Conservation (phyloP, 1,140 invertebrate genomes). For the Leucophenga varia region DNA sequence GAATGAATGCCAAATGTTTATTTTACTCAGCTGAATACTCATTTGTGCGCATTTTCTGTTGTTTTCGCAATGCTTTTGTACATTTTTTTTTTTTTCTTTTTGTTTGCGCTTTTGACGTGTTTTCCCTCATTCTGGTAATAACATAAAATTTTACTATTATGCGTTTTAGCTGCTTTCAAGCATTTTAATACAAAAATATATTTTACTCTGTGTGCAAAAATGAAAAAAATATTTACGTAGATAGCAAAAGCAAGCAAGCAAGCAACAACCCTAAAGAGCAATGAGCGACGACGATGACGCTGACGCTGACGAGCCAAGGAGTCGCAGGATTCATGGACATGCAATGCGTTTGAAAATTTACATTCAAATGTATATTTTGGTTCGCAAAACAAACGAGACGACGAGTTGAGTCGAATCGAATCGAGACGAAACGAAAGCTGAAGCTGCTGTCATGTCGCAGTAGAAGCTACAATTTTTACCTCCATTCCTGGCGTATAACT, state of each 20-base stretch:
- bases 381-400: too few species aligned
- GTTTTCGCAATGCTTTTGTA: too few species aligned
- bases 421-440: conserved; percentile 39
- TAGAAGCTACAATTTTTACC: too few species aligned
- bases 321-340: conserved; percentile 47
- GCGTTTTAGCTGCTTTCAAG: conserved; percentile 55
- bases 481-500: too few species aligned
- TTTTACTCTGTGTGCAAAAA: conserved; percentile 29
- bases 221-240: conserved; percentile 6
- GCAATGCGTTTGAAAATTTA: conserved; percentile 50
- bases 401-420: conserved; percentile 54
- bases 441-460: neutral
- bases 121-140: conserved; percentile 53
- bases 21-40: conserved; percentile 12
- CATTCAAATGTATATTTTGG: conserved; percentile 55
- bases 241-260: too few species aligned
- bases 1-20: conserved; percentile 9
- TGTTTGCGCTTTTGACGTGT: too few species aligned
- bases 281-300: neutral
- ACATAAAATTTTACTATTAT: conserved; percentile 57
- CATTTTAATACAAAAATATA: conserved; percentile 56
- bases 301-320: neutral
- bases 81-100: too few species aligned
- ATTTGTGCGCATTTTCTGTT: too few species aligned
- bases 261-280: too few species aligned